phyloP scores from a whole-genome alignment of 2,888 invertebrate species.

The Apamea crenata region DNA sequence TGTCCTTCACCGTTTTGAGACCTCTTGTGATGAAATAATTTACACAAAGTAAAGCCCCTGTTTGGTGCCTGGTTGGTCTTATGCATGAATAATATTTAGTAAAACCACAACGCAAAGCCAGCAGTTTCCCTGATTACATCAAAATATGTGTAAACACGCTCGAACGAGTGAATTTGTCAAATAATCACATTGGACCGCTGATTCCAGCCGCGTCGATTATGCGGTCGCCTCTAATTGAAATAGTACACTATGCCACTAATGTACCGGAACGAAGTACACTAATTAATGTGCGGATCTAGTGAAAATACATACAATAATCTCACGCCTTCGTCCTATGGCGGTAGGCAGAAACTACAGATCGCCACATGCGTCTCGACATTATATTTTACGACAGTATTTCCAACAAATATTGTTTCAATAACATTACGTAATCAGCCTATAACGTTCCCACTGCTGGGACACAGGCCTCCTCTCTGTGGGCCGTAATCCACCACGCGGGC shows the following conservation, averaged over 20 bases:
- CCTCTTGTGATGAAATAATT: too few relatives aligned
- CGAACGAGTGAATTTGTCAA: slow-evolving; percentile 38
- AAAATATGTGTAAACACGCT: slow-evolving; percentile 50
- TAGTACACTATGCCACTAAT: slow-evolving; percentile 23
- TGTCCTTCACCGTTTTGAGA: too few relatives aligned
- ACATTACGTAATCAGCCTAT: not conserved
- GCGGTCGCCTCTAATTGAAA: slow-evolving; percentile 51
- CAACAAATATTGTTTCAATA: not conserved
- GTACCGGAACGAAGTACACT: slow-evolving; percentile 4
- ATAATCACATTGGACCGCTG: slow-evolving; percentile 45
- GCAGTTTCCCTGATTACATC: slow-evolving; percentile 44
- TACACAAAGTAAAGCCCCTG: too few relatives aligned
- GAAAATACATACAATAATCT: not conserved
- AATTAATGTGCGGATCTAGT: not conserved
- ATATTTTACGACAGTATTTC: not conserved
- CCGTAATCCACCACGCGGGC: too few relatives aligned
- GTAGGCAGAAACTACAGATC: not conserved
- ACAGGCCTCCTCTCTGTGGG: too few relatives aligned
- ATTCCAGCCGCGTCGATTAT: slow-evolving; percentile 37
- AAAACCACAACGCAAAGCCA: slow-evolving; percentile 29
- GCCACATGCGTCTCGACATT: not conserved
- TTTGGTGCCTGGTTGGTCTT: not conserved
- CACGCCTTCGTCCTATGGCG: not conserved
- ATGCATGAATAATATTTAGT: not conserved
- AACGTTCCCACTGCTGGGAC: too few relatives aligned